A percentile compares a stretch with the other conserved stretches of the same genome.
Evolutionary conservation across 2,113 vertebrate genomes (phyloP).

Genomic region (Holacanthus passer): DNA sequence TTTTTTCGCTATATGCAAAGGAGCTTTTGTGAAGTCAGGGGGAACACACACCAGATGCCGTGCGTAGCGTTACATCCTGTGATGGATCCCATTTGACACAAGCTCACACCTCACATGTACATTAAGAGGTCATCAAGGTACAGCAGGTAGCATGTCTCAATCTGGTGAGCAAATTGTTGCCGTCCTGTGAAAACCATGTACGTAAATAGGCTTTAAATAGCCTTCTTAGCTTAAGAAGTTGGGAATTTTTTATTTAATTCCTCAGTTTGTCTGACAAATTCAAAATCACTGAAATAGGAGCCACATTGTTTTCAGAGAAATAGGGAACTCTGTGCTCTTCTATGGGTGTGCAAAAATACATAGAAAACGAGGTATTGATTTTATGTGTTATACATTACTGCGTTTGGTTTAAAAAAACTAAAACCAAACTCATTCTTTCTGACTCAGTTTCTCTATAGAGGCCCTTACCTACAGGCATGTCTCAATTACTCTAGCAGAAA

Average conservation of each 20-base stretch:
- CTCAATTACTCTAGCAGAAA: slow-evolving; percentile 9
- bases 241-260: too few species aligned
- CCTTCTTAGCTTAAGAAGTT: too few species aligned
- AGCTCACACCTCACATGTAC: not conserved
- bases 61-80: not conserved
- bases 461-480: not conserved
- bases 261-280: too few species aligned
- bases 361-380: not conserved
- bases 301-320: too few species aligned
- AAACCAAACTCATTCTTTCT: not conserved
- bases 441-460: not conserved
- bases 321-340: too few species aligned
- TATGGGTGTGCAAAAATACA: too few species aligned
- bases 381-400: not conserved
- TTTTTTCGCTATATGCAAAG: not conserved
- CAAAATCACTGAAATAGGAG: too few species aligned
- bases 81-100: not conserved
- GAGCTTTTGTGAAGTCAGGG: not conserved
- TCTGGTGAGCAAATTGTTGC: not conserved
- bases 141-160: not conserved
- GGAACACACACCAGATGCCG: not conserved
- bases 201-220: too few species aligned
- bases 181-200: not conserved
- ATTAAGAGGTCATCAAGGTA: not conserved
- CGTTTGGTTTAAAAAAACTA: not conserved